These are phyloP conservation scores for Microctenopoma lineatum DNA, from an alignment of 2,797 vertebrate species.

Conservation along the genomic window DNA sequence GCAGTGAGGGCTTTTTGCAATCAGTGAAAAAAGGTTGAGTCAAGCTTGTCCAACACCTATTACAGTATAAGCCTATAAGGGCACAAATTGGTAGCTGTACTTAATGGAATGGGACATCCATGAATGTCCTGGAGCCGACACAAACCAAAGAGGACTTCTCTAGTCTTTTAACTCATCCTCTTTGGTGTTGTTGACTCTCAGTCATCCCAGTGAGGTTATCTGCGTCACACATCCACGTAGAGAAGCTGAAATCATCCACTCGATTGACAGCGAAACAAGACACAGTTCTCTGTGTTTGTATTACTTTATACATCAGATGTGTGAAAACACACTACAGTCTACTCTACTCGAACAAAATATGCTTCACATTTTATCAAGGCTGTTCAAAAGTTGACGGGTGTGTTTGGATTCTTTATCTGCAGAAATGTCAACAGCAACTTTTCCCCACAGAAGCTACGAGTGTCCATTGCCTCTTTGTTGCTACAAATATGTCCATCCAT, in stretches of 20 bases:
- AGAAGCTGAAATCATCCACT: no score
- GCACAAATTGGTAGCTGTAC: constrained; percentile 1
- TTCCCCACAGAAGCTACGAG: constrained; percentile 10
- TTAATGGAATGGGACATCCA: no score
- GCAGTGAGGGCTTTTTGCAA: constrained; percentile 28
- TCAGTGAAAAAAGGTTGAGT: constrained; percentile 8
- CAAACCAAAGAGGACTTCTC: neutral
- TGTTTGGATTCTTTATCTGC: constrained; percentile 52
- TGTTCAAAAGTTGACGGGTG: constrained; percentile 40
- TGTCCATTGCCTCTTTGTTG: constrained; percentile 31
- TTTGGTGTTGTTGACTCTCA: constrained; percentile 11
- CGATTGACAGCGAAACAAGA: no score
- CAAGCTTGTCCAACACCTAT: constrained; percentile 21
- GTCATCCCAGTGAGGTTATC: no score
- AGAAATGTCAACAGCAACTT: constrained; percentile 69
- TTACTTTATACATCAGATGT: neutral
- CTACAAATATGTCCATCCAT: constrained; percentile 42
- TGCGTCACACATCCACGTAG: no score
- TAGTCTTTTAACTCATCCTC: neutral
- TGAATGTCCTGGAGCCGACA: no score
- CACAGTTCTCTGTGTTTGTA: neutral
- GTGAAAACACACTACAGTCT: constrained; percentile 18
- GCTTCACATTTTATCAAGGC: constrained; percentile 22
- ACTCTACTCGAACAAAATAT: constrained; percentile 31
- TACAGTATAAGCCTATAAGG: neutral